Percentiles rank a stretch among this genome's conserved stretches.
Evolutionary conservation across 2,888 invertebrate genomes (phyloP).

Genomic region (Melanargia galathea): DNA sequence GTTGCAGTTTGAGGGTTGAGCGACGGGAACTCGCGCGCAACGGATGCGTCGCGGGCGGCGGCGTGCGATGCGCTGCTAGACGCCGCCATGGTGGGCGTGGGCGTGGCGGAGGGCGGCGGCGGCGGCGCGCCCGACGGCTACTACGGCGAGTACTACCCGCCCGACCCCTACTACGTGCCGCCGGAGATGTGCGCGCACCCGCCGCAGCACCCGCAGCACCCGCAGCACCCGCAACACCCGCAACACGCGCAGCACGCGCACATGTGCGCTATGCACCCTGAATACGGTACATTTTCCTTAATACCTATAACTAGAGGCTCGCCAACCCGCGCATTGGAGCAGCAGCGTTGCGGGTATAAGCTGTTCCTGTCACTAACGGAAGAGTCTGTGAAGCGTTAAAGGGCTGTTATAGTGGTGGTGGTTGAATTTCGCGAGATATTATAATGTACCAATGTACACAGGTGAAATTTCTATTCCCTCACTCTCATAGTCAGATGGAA

Average conservation of each 20-base stretch:
- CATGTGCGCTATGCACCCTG: slow-evolving; percentile 88
- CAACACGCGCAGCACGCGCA: slow-evolving; percentile 83
- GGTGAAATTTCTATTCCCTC: no score
- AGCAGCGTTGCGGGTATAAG: no score
- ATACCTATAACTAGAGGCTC: no score
- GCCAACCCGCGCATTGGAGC: no score
- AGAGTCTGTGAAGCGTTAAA: no score
- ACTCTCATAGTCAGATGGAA: no score
- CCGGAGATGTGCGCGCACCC: slow-evolving; percentile 84
- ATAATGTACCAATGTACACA: no score
- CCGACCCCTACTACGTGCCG: slow-evolving; percentile 81
- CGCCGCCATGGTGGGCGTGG: slow-evolving; percentile 75
- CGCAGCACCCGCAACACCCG: slow-evolving; percentile 82
- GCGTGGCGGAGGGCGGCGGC: slow-evolving; percentile 74
- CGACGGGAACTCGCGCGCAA: slow-evolving; percentile 51
- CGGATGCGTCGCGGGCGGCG: slow-evolving; percentile 62
- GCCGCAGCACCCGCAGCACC: slow-evolving; percentile 83
- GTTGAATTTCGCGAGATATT: no score
- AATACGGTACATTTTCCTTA: slow-evolving; percentile 90
- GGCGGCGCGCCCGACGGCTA: slow-evolving; percentile 71
- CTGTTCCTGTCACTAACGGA: no score
- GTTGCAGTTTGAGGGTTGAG: slow-evolving; percentile 61
- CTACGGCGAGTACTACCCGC: slow-evolving; percentile 83
- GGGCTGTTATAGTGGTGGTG: no score
- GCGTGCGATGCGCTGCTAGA: slow-evolving; percentile 70